These are phyloP conservation scores for Halcyon smyrnensis DNA, from an alignment of 2,797 vertebrate genomes.

Conservation along the genomic window DNA sequence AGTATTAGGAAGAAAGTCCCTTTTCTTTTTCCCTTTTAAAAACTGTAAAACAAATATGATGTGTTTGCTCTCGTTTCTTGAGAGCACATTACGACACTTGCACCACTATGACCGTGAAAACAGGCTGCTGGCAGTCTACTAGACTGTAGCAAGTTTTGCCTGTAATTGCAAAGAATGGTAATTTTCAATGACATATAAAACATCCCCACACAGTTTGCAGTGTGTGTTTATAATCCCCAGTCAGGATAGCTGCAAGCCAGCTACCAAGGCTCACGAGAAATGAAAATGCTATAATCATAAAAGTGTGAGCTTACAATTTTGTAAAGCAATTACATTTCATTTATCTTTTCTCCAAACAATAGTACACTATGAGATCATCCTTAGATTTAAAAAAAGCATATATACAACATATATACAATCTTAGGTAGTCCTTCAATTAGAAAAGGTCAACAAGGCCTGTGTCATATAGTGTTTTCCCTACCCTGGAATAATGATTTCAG, in stretches of 20 bases:
- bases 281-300: neutral
- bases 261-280: neutral
- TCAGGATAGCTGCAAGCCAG: neutral
- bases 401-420: neutral
- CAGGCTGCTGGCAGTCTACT: neutral
- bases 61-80: neutral
- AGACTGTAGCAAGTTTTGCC: neutral
- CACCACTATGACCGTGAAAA: neutral
- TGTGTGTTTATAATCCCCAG: neutral
- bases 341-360: neutral
- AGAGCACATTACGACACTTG: neutral
- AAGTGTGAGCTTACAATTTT: neutral
- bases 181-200: neutral
- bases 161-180: neutral
- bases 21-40: neutral
- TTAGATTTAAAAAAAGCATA: neutral
- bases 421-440: neutral
- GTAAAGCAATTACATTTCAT: neutral
- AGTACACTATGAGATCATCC: neutral
- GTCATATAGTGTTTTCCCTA: neutral
- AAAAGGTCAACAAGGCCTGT: neutral
- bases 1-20: neutral
- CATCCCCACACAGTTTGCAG: neutral
- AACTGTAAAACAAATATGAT: neutral
- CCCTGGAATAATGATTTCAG: neutral